phyloP scores from a whole-genome alignment of 2,797 vertebrate genomes.

The Myioborus miniatus region DNA sequence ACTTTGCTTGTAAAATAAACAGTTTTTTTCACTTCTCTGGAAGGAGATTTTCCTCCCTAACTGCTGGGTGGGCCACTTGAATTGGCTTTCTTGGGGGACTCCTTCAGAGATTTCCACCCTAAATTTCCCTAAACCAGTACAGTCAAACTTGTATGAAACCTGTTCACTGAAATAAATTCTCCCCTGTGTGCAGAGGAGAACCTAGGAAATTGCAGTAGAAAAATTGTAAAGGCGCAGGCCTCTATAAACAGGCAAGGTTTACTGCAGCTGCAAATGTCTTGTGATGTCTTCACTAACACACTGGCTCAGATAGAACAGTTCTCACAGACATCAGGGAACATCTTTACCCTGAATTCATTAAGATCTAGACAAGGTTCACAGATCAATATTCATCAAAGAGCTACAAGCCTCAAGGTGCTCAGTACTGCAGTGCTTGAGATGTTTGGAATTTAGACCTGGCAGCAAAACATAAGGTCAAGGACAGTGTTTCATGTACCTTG shows the following conservation, averaged over 20 bases:
- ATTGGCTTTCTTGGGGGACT: neutral
- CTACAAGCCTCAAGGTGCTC: neutral
- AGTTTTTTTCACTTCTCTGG: neutral
- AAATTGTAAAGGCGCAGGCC: accelerated
- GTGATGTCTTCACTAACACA: neutral
- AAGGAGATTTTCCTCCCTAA: neutral
- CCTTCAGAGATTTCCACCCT: neutral
- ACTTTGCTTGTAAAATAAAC: neutral
- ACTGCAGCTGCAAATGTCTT: neutral
- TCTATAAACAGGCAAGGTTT: neutral
- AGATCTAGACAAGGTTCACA: neutral
- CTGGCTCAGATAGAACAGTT: neutral
- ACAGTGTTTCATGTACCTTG: neutral
- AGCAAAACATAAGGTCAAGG: neutral
- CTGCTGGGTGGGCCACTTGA: accelerated
- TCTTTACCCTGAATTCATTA: neutral
- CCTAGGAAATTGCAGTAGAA: neutral
- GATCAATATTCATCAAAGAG: neutral
- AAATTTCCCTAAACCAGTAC: neutral
- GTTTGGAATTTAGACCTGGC: neutral
- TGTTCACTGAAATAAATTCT: neutral
- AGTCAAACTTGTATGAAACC: neutral
- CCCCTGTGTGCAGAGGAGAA: neutral
- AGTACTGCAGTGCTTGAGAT: neutral
- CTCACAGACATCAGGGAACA: neutral